These are phyloP conservation scores for Hystrix brachyura DNA, from an alignment of 2,113 vertebrate genomes.

Conservation along the genomic window DNA sequence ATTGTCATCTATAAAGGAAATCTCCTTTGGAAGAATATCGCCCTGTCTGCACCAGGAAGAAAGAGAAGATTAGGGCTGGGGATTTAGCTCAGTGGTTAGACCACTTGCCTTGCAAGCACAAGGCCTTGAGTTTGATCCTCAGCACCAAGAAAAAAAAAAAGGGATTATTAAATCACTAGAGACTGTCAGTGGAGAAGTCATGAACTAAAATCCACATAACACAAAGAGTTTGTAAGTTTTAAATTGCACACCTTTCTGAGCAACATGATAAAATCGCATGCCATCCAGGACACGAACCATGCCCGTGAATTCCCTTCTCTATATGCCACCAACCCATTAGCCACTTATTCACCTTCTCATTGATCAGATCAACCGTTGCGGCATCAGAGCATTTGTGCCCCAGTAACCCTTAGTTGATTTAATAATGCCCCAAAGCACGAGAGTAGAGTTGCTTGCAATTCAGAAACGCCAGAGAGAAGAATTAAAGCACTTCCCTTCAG, in stretches of 20 bases:
- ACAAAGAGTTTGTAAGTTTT: not conserved
- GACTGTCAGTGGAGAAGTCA: not conserved
- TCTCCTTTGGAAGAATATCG: not conserved
- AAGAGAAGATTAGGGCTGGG: not conserved
- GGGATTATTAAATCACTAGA: not conserved
- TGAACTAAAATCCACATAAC: not conserved
- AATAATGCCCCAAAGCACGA: not conserved
- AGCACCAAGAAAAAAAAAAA: too few species aligned
- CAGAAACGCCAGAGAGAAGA: not conserved
- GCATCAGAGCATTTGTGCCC: not conserved
- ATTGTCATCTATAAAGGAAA: not conserved
- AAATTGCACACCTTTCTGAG: not conserved
- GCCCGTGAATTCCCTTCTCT: not conserved
- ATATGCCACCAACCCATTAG: too few species aligned
- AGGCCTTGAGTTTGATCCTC: too few species aligned
- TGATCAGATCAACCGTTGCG: not conserved
- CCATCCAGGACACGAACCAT: not conserved
- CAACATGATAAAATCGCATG: not conserved
- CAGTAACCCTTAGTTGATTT: not conserved
- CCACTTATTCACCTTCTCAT: not conserved
- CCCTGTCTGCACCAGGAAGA: not conserved
- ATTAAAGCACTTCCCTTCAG: not conserved
- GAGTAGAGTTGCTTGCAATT: not conserved
- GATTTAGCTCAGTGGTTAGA: too few species aligned
- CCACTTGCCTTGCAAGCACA: too few species aligned